A percentile compares a stretch with the other conserved stretches of the same genome.
Evolutionary conservation across 2,113 vertebrate species (phyloP).

Genomic region (Hemiprocne comata): DNA sequence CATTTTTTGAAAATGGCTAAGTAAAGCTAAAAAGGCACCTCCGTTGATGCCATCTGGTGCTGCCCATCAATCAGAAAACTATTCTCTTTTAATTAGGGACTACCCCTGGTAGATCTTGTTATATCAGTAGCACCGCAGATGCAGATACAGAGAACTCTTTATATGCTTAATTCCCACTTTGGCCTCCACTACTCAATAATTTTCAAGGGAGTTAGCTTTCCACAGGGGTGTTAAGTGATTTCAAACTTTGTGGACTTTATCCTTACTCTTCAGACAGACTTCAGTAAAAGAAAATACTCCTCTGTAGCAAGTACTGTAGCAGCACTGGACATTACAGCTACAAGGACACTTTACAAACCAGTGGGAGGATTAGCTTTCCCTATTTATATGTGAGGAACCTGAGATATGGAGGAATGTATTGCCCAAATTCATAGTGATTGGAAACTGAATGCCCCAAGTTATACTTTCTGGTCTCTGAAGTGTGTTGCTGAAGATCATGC

Average conservation of each 20-base stretch:
- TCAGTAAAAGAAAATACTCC: not conserved
- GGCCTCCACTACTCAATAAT: not conserved
- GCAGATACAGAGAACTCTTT: not conserved
- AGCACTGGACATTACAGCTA: not conserved
- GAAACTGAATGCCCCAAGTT: not conserved
- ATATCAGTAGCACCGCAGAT: not conserved
- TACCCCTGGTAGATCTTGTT: not conserved
- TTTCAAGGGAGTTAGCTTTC: not conserved
- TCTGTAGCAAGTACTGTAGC: not conserved
- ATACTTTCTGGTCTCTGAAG: not conserved
- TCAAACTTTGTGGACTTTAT: not conserved
- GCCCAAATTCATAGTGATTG: not conserved
- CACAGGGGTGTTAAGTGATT: not conserved
- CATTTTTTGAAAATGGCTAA: constrained; percentile 6
- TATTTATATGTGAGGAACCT: not conserved
- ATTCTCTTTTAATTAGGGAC: constrained; percentile 19
- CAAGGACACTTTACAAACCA: not conserved
- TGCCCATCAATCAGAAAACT: constrained; percentile 14
- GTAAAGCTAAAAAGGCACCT: not conserved
- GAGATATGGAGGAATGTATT: not conserved
- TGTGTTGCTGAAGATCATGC: not conserved
- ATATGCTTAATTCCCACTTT: constrained; percentile 1
- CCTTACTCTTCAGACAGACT: not conserved
- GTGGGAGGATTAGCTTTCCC: not conserved
- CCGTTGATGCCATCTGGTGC: constrained; percentile 18